phyloP scores from a whole-genome alignment of 64 coral and sea anemone genomes.

The Pocillopora damicornis region DNA sequence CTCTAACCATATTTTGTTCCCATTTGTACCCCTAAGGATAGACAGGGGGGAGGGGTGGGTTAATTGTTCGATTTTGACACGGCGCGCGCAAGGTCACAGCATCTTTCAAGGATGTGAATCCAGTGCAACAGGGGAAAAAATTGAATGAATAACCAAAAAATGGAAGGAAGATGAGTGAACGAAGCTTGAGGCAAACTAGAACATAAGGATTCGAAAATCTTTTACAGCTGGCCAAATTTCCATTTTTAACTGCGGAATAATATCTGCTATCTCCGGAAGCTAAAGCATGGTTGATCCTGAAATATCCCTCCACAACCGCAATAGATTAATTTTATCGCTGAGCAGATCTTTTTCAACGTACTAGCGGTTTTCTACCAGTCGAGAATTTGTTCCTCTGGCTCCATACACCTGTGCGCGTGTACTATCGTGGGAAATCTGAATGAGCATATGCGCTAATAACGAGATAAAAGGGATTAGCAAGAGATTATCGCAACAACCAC shows the following conservation, averaged over 20 bases:
- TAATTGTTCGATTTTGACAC: too few species aligned
- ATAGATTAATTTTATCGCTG: neutral
- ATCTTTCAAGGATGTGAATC: too few species aligned
- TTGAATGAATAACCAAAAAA: too few species aligned
- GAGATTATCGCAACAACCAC: neutral
- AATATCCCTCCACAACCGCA: neutral
- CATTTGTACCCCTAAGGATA: too few species aligned
- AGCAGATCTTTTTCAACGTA: neutral
- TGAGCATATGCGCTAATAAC: slow-evolving; percentile 10
- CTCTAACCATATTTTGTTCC: too few species aligned
- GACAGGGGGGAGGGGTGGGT: too few species aligned
- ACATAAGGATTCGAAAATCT: neutral
- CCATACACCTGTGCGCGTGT: slow-evolving; percentile 4
- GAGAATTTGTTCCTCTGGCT: neutral
- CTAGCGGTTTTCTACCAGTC: slow-evolving; percentile 19
- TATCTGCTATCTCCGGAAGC: neutral
- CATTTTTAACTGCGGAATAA: neutral
- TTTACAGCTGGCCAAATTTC: neutral
- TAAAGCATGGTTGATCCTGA: neutral
- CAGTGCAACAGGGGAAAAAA: too few species aligned
- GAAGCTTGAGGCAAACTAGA: too few species aligned
- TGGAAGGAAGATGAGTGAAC: too few species aligned
- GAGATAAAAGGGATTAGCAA: slow-evolving; percentile 1
- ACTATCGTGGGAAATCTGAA: neutral
- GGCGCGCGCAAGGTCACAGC: too few species aligned